phyloP scores from a whole-genome alignment of 2,888 invertebrate genomes.

The Ichneumoninae sp. region DNA sequence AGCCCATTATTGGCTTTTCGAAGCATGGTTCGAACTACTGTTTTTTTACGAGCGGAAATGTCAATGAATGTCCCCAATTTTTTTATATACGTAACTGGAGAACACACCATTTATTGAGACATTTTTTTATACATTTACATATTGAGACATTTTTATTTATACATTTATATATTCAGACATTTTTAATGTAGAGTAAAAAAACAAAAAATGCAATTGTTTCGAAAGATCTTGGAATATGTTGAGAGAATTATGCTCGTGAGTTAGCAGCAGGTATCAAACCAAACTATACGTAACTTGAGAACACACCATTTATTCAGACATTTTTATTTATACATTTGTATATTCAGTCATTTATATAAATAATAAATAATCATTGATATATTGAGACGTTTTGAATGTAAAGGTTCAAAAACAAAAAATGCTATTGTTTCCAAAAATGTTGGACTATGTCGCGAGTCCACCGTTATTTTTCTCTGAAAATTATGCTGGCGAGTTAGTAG shows the following conservation, averaged over 20 bases:
- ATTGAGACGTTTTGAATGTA: not conserved
- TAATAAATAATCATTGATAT: no score
- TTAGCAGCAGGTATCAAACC: conserved; percentile 32
- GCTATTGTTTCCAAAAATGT: not conserved
- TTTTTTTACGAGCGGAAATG: not conserved
- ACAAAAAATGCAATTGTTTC: not conserved
- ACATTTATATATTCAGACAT: not conserved
- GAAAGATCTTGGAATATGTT: conserved; percentile 5
- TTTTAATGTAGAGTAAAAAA: not conserved
- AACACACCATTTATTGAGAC: not conserved
- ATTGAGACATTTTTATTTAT: no score
- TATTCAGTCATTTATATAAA: no score
- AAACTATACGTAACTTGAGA: no score
- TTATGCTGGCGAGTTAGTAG: conserved; percentile 26
- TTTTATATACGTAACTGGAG: no score
- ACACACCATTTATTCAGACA: not conserved
- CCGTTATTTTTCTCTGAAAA: conserved; percentile 17
- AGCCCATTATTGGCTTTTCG: not conserved
- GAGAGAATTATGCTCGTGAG: conserved; percentile 30
- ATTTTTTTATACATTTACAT: not conserved
- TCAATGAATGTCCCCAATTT: no score
- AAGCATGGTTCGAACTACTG: not conserved
- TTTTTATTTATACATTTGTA: not conserved
- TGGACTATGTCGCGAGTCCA: conserved; percentile 27
- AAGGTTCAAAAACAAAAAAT: not conserved